Conservation (phyloP, 2,888 invertebrate species). For the Drosophila flavopinicola region DNA sequence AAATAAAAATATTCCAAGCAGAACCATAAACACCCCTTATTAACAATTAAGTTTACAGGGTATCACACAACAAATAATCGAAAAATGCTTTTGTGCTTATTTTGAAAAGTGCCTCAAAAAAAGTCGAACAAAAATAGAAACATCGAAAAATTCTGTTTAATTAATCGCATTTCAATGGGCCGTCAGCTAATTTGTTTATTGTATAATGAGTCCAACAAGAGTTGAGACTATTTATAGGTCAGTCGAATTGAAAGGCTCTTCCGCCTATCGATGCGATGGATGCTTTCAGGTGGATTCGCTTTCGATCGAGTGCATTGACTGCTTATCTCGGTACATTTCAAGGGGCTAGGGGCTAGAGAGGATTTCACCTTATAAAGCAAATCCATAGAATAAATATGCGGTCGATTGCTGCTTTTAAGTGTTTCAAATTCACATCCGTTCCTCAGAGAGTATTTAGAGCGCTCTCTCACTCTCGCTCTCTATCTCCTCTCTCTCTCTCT, state of each 20-base stretch:
- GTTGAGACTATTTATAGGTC: constrained; percentile 39
- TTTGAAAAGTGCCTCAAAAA: constrained; percentile 29
- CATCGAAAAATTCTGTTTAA: constrained; percentile 33
- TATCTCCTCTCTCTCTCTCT: constrained; percentile 5
- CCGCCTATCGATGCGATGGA: too few relatives aligned
- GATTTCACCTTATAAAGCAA: constrained; percentile 8
- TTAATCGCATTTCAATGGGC: constrained; percentile 40
- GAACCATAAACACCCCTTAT: neutral
- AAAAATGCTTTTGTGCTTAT: constrained; percentile 10
- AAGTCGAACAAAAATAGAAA: constrained; percentile 28
- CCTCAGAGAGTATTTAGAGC: constrained; percentile 16
- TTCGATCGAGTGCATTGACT: constrained; percentile 62
- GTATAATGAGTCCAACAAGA: constrained; percentile 20
- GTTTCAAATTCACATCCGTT: constrained; percentile 60
- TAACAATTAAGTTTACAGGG: neutral
- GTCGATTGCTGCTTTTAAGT: constrained; percentile 7
- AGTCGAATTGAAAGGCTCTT: constrained; percentile 30
- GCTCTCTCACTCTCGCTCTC: neutral
- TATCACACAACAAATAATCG: constrained; percentile 5
- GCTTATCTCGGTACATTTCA: constrained; percentile 42
- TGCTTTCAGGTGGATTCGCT: constrained; percentile 37
- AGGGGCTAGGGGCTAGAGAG: neutral
- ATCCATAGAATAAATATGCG: constrained; percentile 31
- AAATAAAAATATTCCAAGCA: too few relatives aligned
- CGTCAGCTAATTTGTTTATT: constrained; percentile 47